These are phyloP conservation scores for Aspidoscelis tigris DNA, from an alignment of 2,113 vertebrate species.

Conservation along the genomic window DNA sequence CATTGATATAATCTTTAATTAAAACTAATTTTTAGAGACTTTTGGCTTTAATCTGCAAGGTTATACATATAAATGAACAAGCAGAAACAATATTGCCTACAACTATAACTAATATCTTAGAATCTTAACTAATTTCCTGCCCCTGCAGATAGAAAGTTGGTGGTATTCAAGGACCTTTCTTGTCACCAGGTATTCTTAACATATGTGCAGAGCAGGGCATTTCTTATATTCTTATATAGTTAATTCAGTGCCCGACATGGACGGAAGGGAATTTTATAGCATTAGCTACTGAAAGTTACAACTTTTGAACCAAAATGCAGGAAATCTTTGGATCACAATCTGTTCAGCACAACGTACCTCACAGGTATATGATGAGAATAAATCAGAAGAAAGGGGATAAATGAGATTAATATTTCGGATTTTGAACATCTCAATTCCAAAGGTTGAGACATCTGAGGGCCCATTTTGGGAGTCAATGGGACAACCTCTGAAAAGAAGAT, in stretches of 20 bases:
- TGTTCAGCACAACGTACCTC: not conserved
- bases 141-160: constrained; percentile 8
- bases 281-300: not conserved
- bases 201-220: not conserved
- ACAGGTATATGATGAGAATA: not conserved
- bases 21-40: constrained; percentile 67
- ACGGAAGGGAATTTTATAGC: constrained; percentile 17
- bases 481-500: not conserved
- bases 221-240: not conserved
- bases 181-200: too few relatives aligned
- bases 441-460: too few relatives aligned
- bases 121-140: constrained; percentile 39
- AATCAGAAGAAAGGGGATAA: not conserved
- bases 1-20: constrained; percentile 55
- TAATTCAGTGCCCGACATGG: constrained; percentile 20
- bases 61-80: constrained; percentile 50
- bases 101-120: constrained; percentile 33
- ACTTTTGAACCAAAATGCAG: not conserved
- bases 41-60: constrained; percentile 34
- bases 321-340: not conserved
- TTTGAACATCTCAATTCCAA: not conserved
- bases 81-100: constrained; percentile 42
- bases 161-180: too few relatives aligned
- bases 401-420: not conserved
- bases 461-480: not conserved